Percentiles rank a stretch among this genome's conserved stretches.
These are phyloP conservation scores for Berghia stephanieae DNA, from an alignment of 1,140 invertebrate species.

Conservation along the genomic window DNA sequence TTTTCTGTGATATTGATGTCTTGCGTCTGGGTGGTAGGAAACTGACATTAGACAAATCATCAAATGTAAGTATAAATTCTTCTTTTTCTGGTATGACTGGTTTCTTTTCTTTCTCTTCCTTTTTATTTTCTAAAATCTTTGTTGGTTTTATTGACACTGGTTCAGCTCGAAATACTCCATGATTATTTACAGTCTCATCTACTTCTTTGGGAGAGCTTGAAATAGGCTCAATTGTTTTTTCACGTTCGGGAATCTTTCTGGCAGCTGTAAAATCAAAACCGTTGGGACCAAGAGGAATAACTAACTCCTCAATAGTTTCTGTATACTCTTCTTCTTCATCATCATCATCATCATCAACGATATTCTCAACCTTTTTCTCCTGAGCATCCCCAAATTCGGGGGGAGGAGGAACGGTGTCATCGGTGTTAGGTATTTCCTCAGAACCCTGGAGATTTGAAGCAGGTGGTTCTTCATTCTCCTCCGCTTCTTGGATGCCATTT, in stretches of 20 bases:
- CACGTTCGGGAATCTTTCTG: constrained; percentile 28
- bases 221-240: background rate
- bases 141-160: constrained; percentile 9
- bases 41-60: constrained; percentile 53
- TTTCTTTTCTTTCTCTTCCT: background rate
- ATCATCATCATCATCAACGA: constrained; percentile 9
- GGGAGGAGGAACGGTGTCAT: constrained; percentile 48
- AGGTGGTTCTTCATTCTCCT: too few species aligned
- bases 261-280: constrained; percentile 33
- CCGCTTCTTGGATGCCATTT: too few species aligned
- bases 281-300: constrained; percentile 37
- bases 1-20: background rate
- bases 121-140: background rate
- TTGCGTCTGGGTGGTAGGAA: constrained; percentile 44
- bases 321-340: constrained; percentile 39
- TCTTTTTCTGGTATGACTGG: constrained; percentile 32
- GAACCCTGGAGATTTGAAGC: background rate
- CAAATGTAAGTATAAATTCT: constrained; percentile 53
- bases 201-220: background rate
- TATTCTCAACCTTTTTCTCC: background rate
- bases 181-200: background rate
- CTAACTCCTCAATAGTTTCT: constrained; percentile 36
- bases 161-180: constrained; percentile 19
- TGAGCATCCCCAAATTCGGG: constrained; percentile 46
- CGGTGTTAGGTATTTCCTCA: constrained; percentile 43